Base-by-base conservation (phyloP, 1,140 invertebrate species). In the Drosophila guanche region DNA sequence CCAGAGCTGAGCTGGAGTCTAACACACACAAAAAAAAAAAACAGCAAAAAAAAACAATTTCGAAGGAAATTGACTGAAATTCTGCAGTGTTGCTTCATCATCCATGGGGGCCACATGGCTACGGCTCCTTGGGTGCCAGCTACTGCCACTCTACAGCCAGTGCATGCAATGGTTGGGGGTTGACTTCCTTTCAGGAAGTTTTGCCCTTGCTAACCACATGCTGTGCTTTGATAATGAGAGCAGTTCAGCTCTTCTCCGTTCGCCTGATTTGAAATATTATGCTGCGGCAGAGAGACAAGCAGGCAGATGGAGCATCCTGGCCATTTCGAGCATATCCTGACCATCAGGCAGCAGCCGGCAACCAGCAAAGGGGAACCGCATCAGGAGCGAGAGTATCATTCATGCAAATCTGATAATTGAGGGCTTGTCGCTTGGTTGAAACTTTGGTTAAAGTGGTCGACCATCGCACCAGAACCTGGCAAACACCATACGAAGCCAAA, bases 391-490 rank as follows among this genome's bases (percentile, higher is more conserved):
- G 29, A 55, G 66, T 85, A 84, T 80, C 83, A 76, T 69, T 86
- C 83, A 86, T 88, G 83, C 83, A 86, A 86, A 86, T 86, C 83
- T 86, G 83, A 86, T 86, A 86, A 86, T 86, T 86, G 83, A 86
- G 83, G 83, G 85, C 83, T 86, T 88, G 74, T 71, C 83, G 83
- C 62, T 86, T 69, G 77, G 73, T 63, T 74, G 74, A 67, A 86
- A 81, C 74, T 88, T 55, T 27, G 70, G 70, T 73, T 86, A 67
- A 88, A 86, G 77, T 88, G 83, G 63, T 55, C 41, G 45, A 56
- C 33, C 33, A 50, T 16, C 40, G 55, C 16, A 27, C 12, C 52
- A 50, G 48, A n/a, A 33, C 45, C 53, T 27, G 48, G 62, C 45
- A 20, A 33, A 43, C 27, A 53, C 62, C 29, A 10, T 33, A 8